Conservation (phyloP, 1,140 invertebrate species). For the Ceratitis capitata region DNA sequence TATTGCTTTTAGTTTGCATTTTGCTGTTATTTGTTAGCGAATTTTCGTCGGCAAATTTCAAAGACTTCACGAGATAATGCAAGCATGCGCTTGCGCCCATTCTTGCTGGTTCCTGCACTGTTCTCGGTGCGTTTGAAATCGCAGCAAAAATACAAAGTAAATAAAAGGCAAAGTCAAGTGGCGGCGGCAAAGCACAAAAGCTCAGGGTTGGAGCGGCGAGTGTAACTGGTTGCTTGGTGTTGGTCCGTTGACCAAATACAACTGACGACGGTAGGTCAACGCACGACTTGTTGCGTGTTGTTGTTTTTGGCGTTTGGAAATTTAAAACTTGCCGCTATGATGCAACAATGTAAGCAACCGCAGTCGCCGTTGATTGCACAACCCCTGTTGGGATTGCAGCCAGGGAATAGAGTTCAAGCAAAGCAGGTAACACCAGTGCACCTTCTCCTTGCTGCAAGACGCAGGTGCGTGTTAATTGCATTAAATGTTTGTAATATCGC, state of each 20-base stretch:
- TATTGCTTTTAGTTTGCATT: neutral
- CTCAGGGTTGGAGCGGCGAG: neutral
- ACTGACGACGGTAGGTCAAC: neutral
- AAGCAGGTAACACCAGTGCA: neutral
- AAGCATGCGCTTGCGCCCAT: slow-evolving; percentile 9
- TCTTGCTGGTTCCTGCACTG: neutral
- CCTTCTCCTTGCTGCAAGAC: neutral
- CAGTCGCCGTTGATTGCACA: neutral
- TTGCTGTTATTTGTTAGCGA: slow-evolving; percentile 20
- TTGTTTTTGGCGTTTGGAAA: neutral
- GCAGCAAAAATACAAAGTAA: too few relatives aligned
- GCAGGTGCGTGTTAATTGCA: slow-evolving; percentile 34
- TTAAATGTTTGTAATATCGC: slow-evolving; percentile 6
- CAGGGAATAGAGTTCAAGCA: too few relatives aligned
- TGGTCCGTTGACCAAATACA: slow-evolving; percentile 7
- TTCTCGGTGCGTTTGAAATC: neutral
- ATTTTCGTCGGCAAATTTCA: slow-evolving; percentile 30
- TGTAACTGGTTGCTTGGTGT: neutral
- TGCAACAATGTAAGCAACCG: neutral
- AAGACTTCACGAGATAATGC: slow-evolving; percentile 15
- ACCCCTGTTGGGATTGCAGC: too few relatives aligned
- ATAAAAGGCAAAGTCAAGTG: neutral
- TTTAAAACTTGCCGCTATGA: neutral
- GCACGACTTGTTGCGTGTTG: neutral
- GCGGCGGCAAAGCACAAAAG: slow-evolving; percentile 1